phyloP scores from a whole-genome alignment of 2,797 vertebrate genomes.

The Gallinago stenura region DNA sequence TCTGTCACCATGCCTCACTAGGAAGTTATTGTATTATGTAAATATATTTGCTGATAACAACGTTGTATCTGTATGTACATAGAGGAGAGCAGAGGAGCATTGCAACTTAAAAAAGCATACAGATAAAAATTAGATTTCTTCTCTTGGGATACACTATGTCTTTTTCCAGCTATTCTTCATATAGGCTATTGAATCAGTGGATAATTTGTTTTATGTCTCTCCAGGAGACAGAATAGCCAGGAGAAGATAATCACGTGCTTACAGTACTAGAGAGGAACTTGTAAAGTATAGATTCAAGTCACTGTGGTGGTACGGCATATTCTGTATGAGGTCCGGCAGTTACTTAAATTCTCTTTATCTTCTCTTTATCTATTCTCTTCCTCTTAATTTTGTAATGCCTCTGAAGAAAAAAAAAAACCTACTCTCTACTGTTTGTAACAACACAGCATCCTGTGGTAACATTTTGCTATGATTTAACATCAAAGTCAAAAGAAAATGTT shows the following conservation, averaged over 20 bases:
- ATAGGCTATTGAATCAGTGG: not conserved
- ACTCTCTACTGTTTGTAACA: not conserved
- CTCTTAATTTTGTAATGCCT: not conserved
- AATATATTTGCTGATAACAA: not conserved
- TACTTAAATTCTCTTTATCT: not conserved
- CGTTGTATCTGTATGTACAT: not conserved
- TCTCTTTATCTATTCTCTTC: not conserved
- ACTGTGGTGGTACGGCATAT: not conserved
- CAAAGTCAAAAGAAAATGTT: not conserved
- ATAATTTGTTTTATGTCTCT: not conserved
- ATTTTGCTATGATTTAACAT: not conserved
- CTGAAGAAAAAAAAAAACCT: not conserved
- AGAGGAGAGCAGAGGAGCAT: not conserved
- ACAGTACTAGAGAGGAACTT: not conserved
- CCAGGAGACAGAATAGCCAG: not conserved
- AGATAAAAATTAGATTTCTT: constrained; percentile 8
- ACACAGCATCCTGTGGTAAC: not conserved
- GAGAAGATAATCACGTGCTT: not conserved
- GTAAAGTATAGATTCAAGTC: not conserved
- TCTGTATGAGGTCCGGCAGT: not conserved
- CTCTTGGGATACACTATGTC: not conserved
- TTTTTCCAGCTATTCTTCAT: constrained; percentile 8
- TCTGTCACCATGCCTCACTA: not conserved
- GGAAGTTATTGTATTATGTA: constrained; percentile 5
- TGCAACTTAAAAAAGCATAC: not conserved